These are phyloP conservation scores for Antechinus stuartii DNA, from an alignment of 2,113 vertebrate genomes.

Conservation along the genomic window DNA sequence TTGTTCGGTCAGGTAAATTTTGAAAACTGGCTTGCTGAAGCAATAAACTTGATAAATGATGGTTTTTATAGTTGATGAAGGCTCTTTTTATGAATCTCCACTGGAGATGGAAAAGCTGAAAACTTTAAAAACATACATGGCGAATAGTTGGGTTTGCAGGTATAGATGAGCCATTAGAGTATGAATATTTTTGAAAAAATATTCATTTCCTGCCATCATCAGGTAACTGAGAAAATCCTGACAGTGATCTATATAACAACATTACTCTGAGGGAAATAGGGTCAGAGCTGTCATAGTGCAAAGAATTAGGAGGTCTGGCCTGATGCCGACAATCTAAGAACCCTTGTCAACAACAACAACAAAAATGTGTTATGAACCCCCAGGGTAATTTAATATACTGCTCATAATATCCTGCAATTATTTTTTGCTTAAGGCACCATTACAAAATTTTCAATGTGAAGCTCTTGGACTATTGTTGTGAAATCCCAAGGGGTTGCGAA, in stretches of 20 bases:
- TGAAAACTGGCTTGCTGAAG: slow-evolving; percentile 65
- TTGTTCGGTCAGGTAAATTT: slow-evolving; percentile 57
- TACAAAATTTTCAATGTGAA: not conserved
- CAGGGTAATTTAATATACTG: not conserved
- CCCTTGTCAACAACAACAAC: not conserved
- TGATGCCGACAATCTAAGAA: not conserved
- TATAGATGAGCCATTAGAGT: not conserved
- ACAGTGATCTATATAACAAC: not conserved
- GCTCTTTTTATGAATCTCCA: slow-evolving; percentile 69
- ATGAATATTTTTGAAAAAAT: slow-evolving; percentile 25
- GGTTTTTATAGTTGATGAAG: slow-evolving; percentile 60
- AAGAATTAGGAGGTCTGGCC: not conserved
- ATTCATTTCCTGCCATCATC: slow-evolving; percentile 16
- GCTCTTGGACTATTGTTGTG: not conserved
- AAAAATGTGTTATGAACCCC: not conserved
- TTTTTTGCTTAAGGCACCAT: not conserved
- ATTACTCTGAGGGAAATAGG: not conserved
- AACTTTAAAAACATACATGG: slow-evolving; percentile 48
- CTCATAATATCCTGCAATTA: not conserved
- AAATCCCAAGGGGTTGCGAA: not conserved
- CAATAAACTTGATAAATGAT: slow-evolving; percentile 66
- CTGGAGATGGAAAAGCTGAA: slow-evolving; percentile 56
- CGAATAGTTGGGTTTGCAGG: slow-evolving; percentile 52
- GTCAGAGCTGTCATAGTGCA: not conserved
- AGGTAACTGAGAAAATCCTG: slow-evolving; percentile 51